phyloP scores from a whole-genome alignment of 2,797 vertebrate species.

The Coendou prehensilis region DNA sequence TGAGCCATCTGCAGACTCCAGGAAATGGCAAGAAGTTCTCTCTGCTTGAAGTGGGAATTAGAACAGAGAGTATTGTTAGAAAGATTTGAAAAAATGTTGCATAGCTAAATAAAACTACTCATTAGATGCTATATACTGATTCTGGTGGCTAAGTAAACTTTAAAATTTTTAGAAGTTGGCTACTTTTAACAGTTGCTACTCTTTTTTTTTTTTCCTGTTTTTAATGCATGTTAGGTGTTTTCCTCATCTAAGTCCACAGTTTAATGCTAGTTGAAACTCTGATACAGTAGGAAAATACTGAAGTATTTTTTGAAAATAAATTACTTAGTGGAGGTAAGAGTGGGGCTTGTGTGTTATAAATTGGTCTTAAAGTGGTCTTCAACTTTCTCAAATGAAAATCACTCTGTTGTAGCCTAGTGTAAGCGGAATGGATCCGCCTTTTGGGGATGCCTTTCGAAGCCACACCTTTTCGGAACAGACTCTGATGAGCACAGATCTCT shows the following conservation, averaged over 20 bases:
- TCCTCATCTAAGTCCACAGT: conserved; percentile 38
- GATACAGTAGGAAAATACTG: conserved; percentile 8
- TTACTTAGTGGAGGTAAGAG: background rate
- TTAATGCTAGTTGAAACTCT: conserved; percentile 63
- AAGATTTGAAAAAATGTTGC: conserved; percentile 54
- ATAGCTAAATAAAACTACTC: conserved; percentile 53
- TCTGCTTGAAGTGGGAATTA: conserved; percentile 1
- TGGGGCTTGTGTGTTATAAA: conserved; percentile 6
- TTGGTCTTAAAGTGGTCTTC: conserved; percentile 30
- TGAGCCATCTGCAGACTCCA: background rate
- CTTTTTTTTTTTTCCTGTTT: background rate
- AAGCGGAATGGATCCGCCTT: conserved; percentile 99
- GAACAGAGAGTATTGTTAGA: background rate
- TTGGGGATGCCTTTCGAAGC: conserved; percentile 99
- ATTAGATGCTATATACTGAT: background rate
- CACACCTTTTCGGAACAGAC: conserved; percentile 98
- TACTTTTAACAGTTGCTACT: conserved; percentile 11
- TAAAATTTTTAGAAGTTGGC: conserved; percentile 46
- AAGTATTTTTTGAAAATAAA: conserved; percentile 65
- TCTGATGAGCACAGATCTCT: conserved; percentile 98
- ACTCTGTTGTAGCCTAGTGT: conserved; percentile 94
- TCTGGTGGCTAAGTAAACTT: conserved; percentile 34
- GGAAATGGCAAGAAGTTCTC: conserved; percentile 30
- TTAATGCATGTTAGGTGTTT: conserved; percentile 52
- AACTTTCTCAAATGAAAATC: conserved; percentile 65